Evolutionary conservation across 2,888 invertebrate species (phyloP).

Genomic region (Eulithis prunata): DNA sequence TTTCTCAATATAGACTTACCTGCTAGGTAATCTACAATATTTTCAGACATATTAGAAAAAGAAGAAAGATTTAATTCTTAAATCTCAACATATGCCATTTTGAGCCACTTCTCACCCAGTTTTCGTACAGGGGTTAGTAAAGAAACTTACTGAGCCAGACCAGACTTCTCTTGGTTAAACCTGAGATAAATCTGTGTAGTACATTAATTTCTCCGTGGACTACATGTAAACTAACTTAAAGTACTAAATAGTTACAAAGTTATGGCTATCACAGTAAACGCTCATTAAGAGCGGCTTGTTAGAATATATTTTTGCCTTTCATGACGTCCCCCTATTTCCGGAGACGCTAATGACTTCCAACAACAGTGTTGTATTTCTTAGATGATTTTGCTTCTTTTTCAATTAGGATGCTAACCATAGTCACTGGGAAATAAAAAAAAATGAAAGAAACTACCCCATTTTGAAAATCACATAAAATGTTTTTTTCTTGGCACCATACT

Average conservation of each 20-base stretch:
- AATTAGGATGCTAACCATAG: too few species aligned
- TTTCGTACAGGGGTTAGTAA: too few species aligned
- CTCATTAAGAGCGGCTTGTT: constrained; percentile 43
- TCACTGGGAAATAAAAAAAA: too few species aligned
- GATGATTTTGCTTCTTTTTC: constrained; percentile 30
- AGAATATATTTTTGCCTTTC: constrained; percentile 54
- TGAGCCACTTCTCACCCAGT: neutral
- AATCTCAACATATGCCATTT: neutral
- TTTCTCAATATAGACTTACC: too few species aligned
- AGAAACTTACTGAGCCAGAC: too few species aligned
- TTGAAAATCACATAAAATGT: too few species aligned
- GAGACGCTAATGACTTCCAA: constrained; percentile 52
- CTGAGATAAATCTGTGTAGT: too few species aligned
- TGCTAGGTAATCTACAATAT: too few species aligned
- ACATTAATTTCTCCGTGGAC: neutral
- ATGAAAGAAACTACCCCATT: too few species aligned
- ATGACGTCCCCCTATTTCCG: constrained; percentile 62
- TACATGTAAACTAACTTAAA: constrained; percentile 4
- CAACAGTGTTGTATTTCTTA: constrained; percentile 42
- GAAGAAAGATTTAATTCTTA: neutral
- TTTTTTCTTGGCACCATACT: too few species aligned
- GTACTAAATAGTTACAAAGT: constrained; percentile 16
- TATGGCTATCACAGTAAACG: constrained; percentile 31
- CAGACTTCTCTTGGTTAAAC: too few species aligned
- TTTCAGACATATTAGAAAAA: neutral